Percentiles rank a stretch among this genome's conserved stretches.
Conservation (phyloP, 2,888 invertebrate genomes). For the Drosophila nr. perissopoda region DNA sequence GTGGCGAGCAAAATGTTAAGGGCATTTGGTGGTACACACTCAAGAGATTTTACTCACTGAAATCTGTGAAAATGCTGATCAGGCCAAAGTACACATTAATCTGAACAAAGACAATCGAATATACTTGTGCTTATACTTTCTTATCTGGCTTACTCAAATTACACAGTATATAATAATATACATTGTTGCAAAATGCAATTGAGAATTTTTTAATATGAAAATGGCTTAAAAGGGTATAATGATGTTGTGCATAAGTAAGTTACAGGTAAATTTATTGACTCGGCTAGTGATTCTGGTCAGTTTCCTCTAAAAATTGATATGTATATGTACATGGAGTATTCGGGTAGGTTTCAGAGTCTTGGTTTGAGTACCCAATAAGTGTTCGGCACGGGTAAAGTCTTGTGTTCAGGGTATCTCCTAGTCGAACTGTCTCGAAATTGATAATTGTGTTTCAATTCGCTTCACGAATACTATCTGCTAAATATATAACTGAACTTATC, state of each 20-base stretch:
- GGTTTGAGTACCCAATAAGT: not conserved
- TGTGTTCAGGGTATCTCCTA: not conserved
- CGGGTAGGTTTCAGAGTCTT: not conserved
- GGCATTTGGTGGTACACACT: constrained; percentile 51
- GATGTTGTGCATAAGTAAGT: not conserved
- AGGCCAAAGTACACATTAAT: constrained; percentile 40
- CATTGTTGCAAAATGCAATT: not conserved
- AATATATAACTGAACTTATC: not conserved
- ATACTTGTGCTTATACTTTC: not conserved
- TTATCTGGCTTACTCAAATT: not conserved
- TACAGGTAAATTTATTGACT: not conserved
- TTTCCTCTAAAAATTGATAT: no score
- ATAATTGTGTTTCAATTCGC: not conserved
- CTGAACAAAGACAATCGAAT: not conserved
- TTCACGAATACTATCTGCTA: not conserved
- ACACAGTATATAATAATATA: not conserved
- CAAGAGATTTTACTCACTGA: constrained; percentile 29
- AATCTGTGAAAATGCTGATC: constrained; percentile 46
- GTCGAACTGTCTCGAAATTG: not conserved
- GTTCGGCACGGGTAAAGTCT: not conserved
- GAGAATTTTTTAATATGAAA: not conserved
- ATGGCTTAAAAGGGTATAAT: not conserved
- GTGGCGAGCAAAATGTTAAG: constrained; percentile 14
- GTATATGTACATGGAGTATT: not conserved
- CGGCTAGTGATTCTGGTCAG: no score